Percentiles rank a stretch among this genome's conserved stretches.
These are phyloP conservation scores for Heliconius sara DNA, from an alignment of 2,888 invertebrate species.

Conservation along the genomic window DNA sequence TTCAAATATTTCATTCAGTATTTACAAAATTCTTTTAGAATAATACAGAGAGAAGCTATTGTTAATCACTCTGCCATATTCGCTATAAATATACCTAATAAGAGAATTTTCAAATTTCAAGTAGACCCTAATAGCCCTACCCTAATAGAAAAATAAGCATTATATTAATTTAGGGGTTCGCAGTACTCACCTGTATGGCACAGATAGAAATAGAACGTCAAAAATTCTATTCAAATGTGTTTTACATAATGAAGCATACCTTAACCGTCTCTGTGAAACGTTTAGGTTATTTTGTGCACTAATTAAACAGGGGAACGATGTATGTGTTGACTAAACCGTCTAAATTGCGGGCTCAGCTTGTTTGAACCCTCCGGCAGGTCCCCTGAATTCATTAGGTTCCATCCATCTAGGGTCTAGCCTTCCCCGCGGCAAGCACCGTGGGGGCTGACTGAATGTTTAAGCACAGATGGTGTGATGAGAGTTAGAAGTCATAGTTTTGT, in stretches of 20 bases:
- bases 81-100: no score
- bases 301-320: constrained; percentile 57
- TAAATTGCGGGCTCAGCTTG: constrained; percentile 56
- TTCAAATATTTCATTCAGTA: no score
- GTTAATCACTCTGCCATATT: not conserved
- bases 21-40: no score
- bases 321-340: constrained; percentile 53
- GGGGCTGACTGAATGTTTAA: constrained; percentile 58
- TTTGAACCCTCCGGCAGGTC: constrained; percentile 53
- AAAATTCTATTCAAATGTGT: constrained; percentile 5
- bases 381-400: constrained; percentile 62
- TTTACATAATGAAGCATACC: constrained; percentile 14
- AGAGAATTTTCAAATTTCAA: not conserved
- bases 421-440: constrained; percentile 52
- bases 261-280: constrained; percentile 32
- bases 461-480: constrained; percentile 54
- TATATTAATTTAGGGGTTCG: not conserved
- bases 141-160: not conserved
- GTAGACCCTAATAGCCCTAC: not conserved
- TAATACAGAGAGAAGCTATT: no score
- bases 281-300: constrained; percentile 47
- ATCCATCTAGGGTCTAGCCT: constrained; percentile 62
- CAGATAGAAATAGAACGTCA: not conserved
- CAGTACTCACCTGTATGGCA: not conserved
- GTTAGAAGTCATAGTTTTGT: constrained; percentile 43